Evolutionary conservation across 2,888 invertebrate species (phyloP), one percentile per base, ranked within the genome.

Genomic region (Balanococcus diminutus): DNA sequence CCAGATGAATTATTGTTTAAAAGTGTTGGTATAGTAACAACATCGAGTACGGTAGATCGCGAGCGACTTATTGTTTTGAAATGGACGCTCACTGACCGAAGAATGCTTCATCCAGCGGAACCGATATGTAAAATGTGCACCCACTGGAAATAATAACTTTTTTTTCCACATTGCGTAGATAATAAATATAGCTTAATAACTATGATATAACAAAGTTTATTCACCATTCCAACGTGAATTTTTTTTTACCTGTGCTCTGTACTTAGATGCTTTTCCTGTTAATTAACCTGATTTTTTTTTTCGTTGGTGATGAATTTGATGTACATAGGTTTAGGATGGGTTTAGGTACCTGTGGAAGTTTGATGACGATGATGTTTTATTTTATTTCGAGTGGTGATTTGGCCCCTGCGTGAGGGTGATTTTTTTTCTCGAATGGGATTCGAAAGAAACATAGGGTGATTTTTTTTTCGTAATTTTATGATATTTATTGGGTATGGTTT

Each of bases 21-120:
- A 32, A 75, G 32, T 75, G 75, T 75, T 75, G 75, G 75, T 75
- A 75, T 75, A 75, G 75, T 75, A 75, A 75, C 75, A 75, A 75
- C 36, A 75, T 75, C 9, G 25, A 67, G 61, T 67, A 6, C 46
- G 28, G 84, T 28, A 79, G 72, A 84, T 84, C 72, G 72, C 39
- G 25, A 28, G 84, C 56, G 56, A 84, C 36, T 75, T 75, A 84
- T 84, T 84, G 84, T 84, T 84, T 84, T 75, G 75, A 84, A 84
- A 84, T 75, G 84, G 84, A 84, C 84, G 84, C 84, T 84, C 84
- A 84, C 84, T 84, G 84, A 84, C 84, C 84, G 84, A 84, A 75
- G 84, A 84, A 84, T 84, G 84, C 79, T 84, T 75, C 75, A 72
- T 84, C 72, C 84, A 84, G 84, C 84, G 84, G 84, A 84, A 75